phyloP scores from a whole-genome alignment of 2,113 vertebrate species.

The Aramus guarauna region DNA sequence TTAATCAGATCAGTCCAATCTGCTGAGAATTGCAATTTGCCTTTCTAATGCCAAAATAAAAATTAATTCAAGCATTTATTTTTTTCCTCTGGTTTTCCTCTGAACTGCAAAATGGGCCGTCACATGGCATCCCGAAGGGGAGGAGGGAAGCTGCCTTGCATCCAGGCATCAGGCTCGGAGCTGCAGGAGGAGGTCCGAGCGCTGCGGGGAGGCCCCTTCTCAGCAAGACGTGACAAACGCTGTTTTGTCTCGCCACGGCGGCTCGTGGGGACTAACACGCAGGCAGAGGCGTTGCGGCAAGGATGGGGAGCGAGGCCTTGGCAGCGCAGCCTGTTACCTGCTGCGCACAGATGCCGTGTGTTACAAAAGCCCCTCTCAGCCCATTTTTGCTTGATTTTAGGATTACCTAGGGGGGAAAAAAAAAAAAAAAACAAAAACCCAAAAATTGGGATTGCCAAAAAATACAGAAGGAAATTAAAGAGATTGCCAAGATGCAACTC shows the following conservation, averaged over 20 bases:
- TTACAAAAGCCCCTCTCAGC: not conserved
- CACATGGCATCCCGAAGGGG: not conserved
- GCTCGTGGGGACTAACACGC: accelerated
- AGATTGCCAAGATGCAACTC: not conserved
- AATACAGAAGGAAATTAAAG: not conserved
- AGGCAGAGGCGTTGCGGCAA: not conserved
- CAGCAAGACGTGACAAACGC: not conserved
- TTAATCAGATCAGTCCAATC: not conserved
- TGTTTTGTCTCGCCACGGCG: not conserved
- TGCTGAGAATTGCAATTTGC: not conserved
- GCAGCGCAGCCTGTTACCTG: not conserved
- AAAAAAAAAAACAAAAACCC: not conserved
- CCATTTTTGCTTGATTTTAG: not conserved
- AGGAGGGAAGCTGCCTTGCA: not conserved
- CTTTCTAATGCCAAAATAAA: not conserved
- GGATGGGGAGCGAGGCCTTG: not conserved
- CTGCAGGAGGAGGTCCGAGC: not conserved
- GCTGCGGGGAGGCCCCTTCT: not conserved
- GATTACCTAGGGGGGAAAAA: not conserved
- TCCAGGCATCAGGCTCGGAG: not conserved
- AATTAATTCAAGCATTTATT: not conserved
- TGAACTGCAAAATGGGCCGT: accelerated
- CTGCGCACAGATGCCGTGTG: not conserved
- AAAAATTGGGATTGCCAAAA: not conserved
- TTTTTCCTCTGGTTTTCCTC: not conserved